Conservation (phyloP, 2,888 invertebrate species). For the Hyppa rectilinea region DNA sequence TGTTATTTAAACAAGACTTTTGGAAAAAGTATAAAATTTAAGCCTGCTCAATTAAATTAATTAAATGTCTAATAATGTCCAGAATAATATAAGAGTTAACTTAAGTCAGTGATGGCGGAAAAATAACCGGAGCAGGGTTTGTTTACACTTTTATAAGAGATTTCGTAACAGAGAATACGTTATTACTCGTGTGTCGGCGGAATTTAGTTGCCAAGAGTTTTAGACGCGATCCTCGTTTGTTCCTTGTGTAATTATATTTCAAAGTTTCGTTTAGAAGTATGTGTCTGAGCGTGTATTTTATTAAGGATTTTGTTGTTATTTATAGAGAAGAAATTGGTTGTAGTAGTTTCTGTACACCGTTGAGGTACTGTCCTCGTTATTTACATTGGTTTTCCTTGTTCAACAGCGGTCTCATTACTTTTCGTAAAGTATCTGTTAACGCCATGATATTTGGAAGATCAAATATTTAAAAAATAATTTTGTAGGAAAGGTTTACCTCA, state of each 20-base stretch:
- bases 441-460: too few species aligned
- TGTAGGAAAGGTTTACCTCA: too few species aligned
- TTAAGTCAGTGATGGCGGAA: not conserved
- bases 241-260: slow-evolving; percentile 52
- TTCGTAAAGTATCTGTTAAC: not conserved
- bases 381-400: not conserved
- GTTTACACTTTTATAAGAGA: not conserved
- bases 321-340: not conserved
- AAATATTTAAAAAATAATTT: too few species aligned
- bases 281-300: slow-evolving; percentile 15
- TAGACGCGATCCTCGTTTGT: slow-evolving; percentile 37
- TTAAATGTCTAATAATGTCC: too few species aligned
- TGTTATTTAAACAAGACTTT: not conserved
- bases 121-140: not conserved
- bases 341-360: not conserved
- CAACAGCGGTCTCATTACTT: not conserved
- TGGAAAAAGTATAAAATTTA: not conserved
- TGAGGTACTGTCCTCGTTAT: not conserved
- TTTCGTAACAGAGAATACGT: slow-evolving; percentile 30
- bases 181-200: slow-evolving; percentile 73
- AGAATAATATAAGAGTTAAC: too few species aligned
- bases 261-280: slow-evolving; percentile 27
- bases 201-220: slow-evolving; percentile 61
- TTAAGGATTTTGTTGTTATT: not conserved
- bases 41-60: not conserved